Evolutionary conservation across 2,888 invertebrate species (phyloP), one percentile per base, ranked within the genome.

Genomic region (Limnephilus marmoratus): DNA sequence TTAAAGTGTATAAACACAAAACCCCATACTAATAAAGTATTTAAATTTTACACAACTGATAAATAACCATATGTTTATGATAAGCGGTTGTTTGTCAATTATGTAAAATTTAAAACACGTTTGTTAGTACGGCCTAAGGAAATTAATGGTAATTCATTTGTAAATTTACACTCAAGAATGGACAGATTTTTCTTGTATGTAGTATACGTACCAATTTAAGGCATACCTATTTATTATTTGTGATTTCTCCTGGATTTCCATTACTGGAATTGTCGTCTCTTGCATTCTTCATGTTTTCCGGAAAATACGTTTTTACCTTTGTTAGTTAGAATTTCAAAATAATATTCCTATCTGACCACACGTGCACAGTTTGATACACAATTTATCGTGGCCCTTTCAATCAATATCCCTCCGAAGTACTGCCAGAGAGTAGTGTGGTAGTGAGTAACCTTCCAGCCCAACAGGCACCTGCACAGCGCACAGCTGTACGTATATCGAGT

Each of bases 391-490:
- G 83, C 90, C 88, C 88, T 37, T 24, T 11, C 41, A 85, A 86
- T 80, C 83, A 80, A 85, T 81, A 90, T 31, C 85, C 90, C 80
- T 81, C 85, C 53, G 18, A 68, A 68, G 24, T 68, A 24, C 53
- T 4, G 5, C 3, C 53, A 68, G 24, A 68, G 68, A 68, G 45
- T 45, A 45, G 45, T 45, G 45, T 45, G 45, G 24, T n/a, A 68
- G 68, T 68, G 68, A 68, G 68, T 24, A 68, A n/a, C 68, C 68
- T 68, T 68, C 24, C 68, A 68, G 68, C 68, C 68, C 9, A 68
- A 7, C 68, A 11, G 68, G 68, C 68, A 68, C 68, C 68, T 68
- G 68, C 24, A 68, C 68, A 68, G 68, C 9, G 37, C 37, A 37
- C 37, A 37, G 3, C 37, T 37, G 37, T 37, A 31, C 1, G 2